These are phyloP conservation scores for Epinotia demarniana DNA, from an alignment of 2,888 invertebrate species.

Conservation along the genomic window DNA sequence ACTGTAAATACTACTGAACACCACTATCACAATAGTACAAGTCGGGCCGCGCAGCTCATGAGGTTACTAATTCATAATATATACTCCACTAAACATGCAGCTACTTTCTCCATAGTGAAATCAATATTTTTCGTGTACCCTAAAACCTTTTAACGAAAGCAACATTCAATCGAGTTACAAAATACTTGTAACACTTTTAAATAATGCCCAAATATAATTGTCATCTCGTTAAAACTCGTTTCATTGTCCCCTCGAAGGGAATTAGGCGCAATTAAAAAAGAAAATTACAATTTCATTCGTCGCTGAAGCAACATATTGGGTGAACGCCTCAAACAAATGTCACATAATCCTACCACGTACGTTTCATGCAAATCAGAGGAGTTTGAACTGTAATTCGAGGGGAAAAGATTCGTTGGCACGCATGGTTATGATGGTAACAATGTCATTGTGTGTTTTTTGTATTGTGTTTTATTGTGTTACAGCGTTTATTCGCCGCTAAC, in stretches of 20 bases:
- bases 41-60: no score
- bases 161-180: conserved; percentile 41
- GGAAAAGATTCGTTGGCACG: conserved; percentile 40
- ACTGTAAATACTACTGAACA: no score
- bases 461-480: conserved; percentile 80
- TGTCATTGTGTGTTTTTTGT: conserved; percentile 73
- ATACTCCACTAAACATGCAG: not conserved
- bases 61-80: not conserved
- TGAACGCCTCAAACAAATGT: conserved; percentile 82
- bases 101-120: not conserved
- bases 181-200: conserved; percentile 45
- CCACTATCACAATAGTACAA: no score
- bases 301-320: conserved; percentile 74
- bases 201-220: conserved; percentile 43
- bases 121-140: conserved; percentile 26
- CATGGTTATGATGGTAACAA: conserved; percentile 51
- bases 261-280: conserved; percentile 78
- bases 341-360: conserved; percentile 57
- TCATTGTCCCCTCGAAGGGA: conserved; percentile 48
- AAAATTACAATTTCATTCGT: conserved; percentile 76
- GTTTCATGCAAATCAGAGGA: conserved; percentile 37
- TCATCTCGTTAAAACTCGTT: conserved; percentile 45
- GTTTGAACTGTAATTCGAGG: conserved; percentile 48
- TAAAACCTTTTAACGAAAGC: conserved; percentile 37
- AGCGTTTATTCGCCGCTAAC: conserved; percentile 77